Conservation (phyloP, 2,113 vertebrate genomes). For the Mormyrus lacerda region DNA sequence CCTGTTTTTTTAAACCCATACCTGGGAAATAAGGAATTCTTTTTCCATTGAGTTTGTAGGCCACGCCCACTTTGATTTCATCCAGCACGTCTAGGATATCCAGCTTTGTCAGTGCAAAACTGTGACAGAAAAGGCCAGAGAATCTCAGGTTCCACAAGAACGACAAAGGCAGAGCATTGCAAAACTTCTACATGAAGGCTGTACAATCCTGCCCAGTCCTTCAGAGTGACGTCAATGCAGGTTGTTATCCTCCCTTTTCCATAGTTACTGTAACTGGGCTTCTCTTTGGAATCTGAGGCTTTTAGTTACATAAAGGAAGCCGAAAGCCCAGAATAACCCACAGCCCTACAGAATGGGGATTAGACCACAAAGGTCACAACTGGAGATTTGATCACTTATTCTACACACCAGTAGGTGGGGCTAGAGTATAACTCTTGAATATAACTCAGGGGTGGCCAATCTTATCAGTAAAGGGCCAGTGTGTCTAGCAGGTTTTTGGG, state of each 20-base stretch:
- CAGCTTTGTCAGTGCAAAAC: slow-evolving; percentile 92
- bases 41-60: slow-evolving; percentile 90
- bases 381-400: background rate
- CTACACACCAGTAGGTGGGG: slow-evolving; percentile 10
- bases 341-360: background rate
- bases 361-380: background rate
- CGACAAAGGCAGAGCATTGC: background rate
- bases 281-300: background rate
- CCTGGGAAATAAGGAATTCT: slow-evolving; percentile 94
- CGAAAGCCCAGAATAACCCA: background rate
- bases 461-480: too few relatives aligned
- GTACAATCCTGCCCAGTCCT: background rate
- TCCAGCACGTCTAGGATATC: slow-evolving; percentile 90
- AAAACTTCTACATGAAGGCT: background rate
- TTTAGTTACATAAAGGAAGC: background rate
- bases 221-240: background rate
- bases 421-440: background rate
- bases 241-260: background rate
- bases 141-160: background rate
- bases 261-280: background rate
- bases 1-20: slow-evolving; percentile 39
- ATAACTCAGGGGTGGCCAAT: too few relatives aligned
- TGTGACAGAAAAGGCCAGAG: slow-evolving; percentile 39
- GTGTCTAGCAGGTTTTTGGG: too few relatives aligned
- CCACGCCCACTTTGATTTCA: slow-evolving; percentile 88